Evolutionary conservation across 2,113 vertebrate species (phyloP), one percentile per base, ranked within the genome.

Genomic region (Thalassoma bifasciatum): DNA sequence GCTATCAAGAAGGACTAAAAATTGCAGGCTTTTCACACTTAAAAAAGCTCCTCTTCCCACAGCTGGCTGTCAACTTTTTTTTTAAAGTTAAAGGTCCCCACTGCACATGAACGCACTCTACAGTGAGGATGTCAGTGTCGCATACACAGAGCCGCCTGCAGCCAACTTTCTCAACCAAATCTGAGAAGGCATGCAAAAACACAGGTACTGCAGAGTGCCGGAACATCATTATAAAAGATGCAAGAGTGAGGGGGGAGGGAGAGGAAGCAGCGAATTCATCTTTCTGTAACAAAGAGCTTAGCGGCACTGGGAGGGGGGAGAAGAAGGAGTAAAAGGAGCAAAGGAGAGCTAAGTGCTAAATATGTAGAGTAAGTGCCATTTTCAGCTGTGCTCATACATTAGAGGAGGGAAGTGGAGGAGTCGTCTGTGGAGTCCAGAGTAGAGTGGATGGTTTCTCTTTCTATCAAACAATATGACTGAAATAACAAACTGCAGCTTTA

Each of bases 61-160:
- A 58, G 79, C 64, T 70, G 53, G 66, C 81, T 87, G 85, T 80
- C 83, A 83, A 6, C 46, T n/a, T 44, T 44, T 62, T 19, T 70
- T 80, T 67, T 37, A 8, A 66, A 66, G 63, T 58, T 42, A 2
- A n/a, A 74, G 67, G 37, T 56, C 70, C 44, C 70, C 51, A 36
- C 12, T 63, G 75, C 30, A 49, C 66, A 72, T n/a, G 66, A 82
- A 75, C 26, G 38, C 77, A 73, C 44, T 46, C 63, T n/a, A 19
- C 51, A 62, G 77, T 66, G 66, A 59, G 66, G 64, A 71, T 76
- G 81, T 77, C 71, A 77, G 53, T 37, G 19, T 38, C 36, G 12
- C 70, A 57, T 64, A 58, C 46, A 19, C 38, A 24, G 50, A 66
- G 75, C 69, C 62, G 72, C 79, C 61, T 72, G 65, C 72, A 84